Base-by-base conservation (phyloP, 2,113 vertebrate species). In the Platysternon megacephalum region DNA sequence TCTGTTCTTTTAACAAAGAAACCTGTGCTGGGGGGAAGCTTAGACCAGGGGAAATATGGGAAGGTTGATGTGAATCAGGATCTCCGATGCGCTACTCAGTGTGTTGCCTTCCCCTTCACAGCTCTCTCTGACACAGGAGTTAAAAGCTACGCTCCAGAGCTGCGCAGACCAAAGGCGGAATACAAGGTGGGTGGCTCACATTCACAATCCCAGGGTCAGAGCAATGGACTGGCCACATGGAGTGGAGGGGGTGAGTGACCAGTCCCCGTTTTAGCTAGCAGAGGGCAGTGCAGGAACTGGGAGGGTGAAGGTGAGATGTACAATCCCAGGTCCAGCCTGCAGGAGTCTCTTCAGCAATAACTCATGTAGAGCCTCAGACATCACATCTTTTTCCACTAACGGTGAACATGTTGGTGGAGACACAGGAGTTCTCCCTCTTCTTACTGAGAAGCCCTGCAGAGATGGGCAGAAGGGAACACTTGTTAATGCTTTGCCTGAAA, bases 81-180 rank as follows among this genome's bases (percentile, higher is more conserved):
- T 91, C 89, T 83, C 46, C 9, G 61, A 39, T 84, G 22, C 74
- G 21, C 55, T 96, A 28, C 74, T 97, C 76, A 96, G 76, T 17
- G 8, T 65, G 85, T 51, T 98, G 53, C 56, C 95, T 95, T 6
- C 93, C 80, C 95, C 88, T 28, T 58, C 12, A 80, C 82, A 99
- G 99, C 97, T 52, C 91, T 99, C 79, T 97, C 97, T 3, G 99
- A 99, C 42, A 92, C 97, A 0, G 96, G 99, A 85, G 89, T 95
- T 85, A 99, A 98, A 94, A 98, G 92, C 85, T 99, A 98, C 3
- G 99, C 99, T 86, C 99, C 99, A 51, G 99, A 99, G 91, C 97
- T 99, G 80, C 97, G 99, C 72, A 99, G 98, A 94, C 99, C 99
- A 0, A 99, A 98, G 92, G 98, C 98, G 46, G 99, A 99, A 32